Evolutionary conservation across 1,140 invertebrate genomes (phyloP), one percentile per base, ranked within the genome.

Genomic region (Platyura marginata): DNA sequence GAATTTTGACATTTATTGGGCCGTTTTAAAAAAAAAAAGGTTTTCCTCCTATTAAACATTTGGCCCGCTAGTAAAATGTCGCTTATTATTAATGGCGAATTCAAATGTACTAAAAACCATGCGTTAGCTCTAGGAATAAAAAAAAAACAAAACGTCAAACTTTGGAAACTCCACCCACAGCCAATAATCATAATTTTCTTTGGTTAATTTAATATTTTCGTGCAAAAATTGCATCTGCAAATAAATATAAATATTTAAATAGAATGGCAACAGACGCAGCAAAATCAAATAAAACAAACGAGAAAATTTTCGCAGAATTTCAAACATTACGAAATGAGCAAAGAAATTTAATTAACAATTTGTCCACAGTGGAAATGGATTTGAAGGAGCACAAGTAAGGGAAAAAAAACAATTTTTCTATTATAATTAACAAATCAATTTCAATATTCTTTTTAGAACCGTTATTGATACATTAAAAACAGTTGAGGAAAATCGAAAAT

Each of bases 321-420:
- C 86, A 95, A 64, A 68, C 71, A 42, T 65, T 95, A 41, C 69
- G 90, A 46, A 77, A 74, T 51, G 90, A 95, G 57, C 92, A 97
- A 65, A 68, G 88, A 50, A 71, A 73, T 46, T 63, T 93, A 50
- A 80, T 79, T 13, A 77, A 71, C 46, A 95, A 93, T 72, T 71
- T 94, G 44, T 78, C 82, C 3, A 90, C 95, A 69, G 67, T 95
- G 50, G 88, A 95, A 69, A 73, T 81, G 65, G 91, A 95, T 58
- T 68, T 92, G 34, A 91, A 88, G 57, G 91, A 95, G 66, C 90
- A 95, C 66, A 92, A 89, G 90, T 94, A 74, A 74, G 74, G 65
- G 3, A 23, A 43, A 43, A 4, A 4, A 15, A 21, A 2, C 15
- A 47, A 15, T 46, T 40, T 21, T 44, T 37, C 41, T 46, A 38